Evolutionary conservation across 1,140 invertebrate genomes (phyloP).

Genomic region (Polypedilum pembai): DNA sequence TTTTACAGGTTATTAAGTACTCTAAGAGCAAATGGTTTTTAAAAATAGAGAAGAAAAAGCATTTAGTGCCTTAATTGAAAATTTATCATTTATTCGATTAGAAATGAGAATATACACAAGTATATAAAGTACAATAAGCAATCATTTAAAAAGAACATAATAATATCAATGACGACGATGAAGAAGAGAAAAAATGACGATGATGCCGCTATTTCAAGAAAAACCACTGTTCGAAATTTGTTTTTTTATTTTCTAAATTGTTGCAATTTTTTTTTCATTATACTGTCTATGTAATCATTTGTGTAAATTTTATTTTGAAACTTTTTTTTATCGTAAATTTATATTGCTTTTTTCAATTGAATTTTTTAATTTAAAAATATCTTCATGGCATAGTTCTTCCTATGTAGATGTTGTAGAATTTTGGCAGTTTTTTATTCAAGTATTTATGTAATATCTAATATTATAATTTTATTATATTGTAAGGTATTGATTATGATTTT

Average conservation of each 20-base stretch:
- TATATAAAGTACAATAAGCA: slow-evolving; percentile 4
- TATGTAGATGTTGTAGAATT: slow-evolving; percentile 7
- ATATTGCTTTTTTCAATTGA: too few relatives aligned
- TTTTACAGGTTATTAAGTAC: not conserved
- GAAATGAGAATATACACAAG: not conserved
- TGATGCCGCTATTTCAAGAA: too few relatives aligned
- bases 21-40: not conserved
- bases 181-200: too few relatives aligned
- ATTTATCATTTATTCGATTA: too few relatives aligned
- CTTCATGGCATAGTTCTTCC: not conserved
- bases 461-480: not conserved
- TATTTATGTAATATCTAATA: not conserved
- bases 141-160: not conserved
- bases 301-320: not conserved
- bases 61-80: not conserved
- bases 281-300: not conserved
- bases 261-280: not conserved
- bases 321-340: too few relatives aligned
- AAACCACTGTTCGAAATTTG: too few relatives aligned
- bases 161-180: not conserved
- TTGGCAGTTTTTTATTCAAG: not conserved
- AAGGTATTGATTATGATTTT: not conserved
- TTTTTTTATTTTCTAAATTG: not conserved
- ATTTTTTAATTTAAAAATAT: not conserved
- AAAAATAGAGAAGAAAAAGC: not conserved